Conservation (phyloP, 2,888 invertebrate genomes). For the Xanthia icteritia region DNA sequence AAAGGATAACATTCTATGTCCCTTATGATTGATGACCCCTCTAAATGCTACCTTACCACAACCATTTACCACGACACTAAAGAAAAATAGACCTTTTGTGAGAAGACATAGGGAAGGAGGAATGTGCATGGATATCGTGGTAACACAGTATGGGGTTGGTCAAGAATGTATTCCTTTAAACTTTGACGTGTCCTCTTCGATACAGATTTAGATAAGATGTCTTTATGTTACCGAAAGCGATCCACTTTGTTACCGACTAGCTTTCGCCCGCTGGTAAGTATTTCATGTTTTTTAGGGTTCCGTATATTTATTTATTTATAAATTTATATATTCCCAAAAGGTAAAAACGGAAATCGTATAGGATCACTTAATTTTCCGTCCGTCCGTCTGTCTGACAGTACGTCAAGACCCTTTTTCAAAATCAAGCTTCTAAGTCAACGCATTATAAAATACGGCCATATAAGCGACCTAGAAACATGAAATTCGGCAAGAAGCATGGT, state of each 20-base stretch:
- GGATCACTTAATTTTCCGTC: no score
- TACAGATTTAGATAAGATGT: constrained; percentile 73
- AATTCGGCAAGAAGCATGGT: neutral
- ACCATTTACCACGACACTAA: constrained; percentile 16
- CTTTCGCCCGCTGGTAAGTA: constrained; percentile 30
- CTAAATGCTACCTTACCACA: constrained; percentile 47
- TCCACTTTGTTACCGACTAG: constrained; percentile 51
- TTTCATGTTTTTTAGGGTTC: constrained; percentile 8
- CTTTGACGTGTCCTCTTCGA: constrained; percentile 73
- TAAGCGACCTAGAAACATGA: no score
- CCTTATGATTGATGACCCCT: constrained; percentile 77
- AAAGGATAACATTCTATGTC: constrained; percentile 68
- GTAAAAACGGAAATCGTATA: neutral
- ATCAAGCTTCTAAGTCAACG: no score
- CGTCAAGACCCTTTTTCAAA: no score
- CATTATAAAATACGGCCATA: no score
- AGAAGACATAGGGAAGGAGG: constrained; percentile 10
- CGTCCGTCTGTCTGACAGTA: no score
- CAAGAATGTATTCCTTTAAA: constrained; percentile 70
- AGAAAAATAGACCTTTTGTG: constrained; percentile 33
- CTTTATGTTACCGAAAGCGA: constrained; percentile 47
- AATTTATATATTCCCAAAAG: no score
- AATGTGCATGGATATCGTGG: constrained; percentile 28
- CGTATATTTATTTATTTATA: no score
- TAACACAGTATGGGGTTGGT: constrained; percentile 59